Percentiles rank a stretch among this genome's conserved stretches.
These are phyloP conservation scores for Oryzias celebensis DNA, from an alignment of 2,113 vertebrate species.

Conservation along the genomic window DNA sequence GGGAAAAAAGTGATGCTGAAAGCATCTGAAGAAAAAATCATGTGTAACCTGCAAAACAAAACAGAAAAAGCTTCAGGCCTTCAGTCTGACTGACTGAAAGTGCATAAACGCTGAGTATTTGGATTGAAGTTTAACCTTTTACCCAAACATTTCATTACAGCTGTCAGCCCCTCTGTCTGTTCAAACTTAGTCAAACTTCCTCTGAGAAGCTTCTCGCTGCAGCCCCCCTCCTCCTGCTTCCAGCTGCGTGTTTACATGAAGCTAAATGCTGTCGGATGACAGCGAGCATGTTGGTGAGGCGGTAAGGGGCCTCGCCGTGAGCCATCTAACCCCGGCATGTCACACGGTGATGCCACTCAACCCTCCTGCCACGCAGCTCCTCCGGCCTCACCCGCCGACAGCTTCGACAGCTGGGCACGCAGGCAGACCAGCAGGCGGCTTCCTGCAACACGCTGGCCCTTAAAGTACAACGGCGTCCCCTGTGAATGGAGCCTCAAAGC, in stretches of 20 bases:
- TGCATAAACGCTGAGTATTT: not conserved
- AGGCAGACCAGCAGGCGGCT: slow-evolving; percentile 22
- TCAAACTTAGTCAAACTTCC: not conserved
- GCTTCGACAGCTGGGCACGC: slow-evolving; percentile 37
- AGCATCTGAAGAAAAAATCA: too few relatives aligned
- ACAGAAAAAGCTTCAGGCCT: too few relatives aligned
- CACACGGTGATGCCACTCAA: slow-evolving; percentile 34
- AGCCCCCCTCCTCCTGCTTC: slow-evolving; percentile 6
- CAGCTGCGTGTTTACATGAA: slow-evolving; percentile 37
- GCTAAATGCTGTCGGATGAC: slow-evolving; percentile 26
- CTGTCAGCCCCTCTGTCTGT: not conserved
- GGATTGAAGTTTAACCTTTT: not conserved
- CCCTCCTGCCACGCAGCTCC: slow-evolving; percentile 27
- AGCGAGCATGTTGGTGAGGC: slow-evolving; percentile 6
- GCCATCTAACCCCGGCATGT: slow-evolving; percentile 30
- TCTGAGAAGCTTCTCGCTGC: not conserved
- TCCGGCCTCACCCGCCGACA: slow-evolving; percentile 17
- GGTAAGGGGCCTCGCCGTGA: slow-evolving; percentile 18
- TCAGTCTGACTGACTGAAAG: too few relatives aligned
- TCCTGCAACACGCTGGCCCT: slow-evolving; percentile 13
- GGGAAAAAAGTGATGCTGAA: too few relatives aligned
- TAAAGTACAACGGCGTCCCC: slow-evolving; percentile 30
- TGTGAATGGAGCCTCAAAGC: not conserved
- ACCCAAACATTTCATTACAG: not conserved
- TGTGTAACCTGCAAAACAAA: too few relatives aligned